Evolutionary conservation across 2,113 vertebrate species (phyloP).

Genomic region (Muntiacus reevesi): DNA sequence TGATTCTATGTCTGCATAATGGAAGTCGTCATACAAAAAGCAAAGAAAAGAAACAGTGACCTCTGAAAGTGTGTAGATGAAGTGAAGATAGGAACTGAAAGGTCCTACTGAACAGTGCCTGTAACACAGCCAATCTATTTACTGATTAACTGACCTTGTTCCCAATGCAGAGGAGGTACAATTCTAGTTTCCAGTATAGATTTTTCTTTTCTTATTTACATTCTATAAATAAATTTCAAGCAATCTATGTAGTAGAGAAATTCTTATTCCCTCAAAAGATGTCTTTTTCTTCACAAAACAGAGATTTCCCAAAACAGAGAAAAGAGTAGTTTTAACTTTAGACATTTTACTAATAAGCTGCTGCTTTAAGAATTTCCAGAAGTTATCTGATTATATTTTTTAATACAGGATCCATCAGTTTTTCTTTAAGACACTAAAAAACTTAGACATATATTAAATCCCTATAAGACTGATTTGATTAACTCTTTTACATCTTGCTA

Average conservation of each 20-base stretch:
- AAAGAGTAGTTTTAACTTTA: background rate
- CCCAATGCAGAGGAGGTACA: background rate
- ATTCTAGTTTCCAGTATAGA: background rate
- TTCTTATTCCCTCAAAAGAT: background rate
- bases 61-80: background rate
- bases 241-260: background rate
- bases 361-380: background rate
- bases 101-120: background rate
- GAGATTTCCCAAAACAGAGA: background rate
- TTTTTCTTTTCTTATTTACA: constrained; percentile 3
- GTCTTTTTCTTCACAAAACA: constrained; percentile 13
- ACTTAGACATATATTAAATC: background rate
- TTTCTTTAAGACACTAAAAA: background rate
- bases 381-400: background rate
- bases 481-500: background rate
- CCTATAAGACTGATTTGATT: background rate
- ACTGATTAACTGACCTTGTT: constrained; percentile 61
- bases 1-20: background rate
- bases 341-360: background rate
- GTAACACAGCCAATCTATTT: background rate
- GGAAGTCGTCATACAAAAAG: background rate
- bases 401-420: background rate
- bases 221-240: background rate
- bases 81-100: background rate
- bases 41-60: background rate